Evolutionary conservation across 2,888 invertebrate genomes (phyloP).

Genomic region (Drosophila birchii): DNA sequence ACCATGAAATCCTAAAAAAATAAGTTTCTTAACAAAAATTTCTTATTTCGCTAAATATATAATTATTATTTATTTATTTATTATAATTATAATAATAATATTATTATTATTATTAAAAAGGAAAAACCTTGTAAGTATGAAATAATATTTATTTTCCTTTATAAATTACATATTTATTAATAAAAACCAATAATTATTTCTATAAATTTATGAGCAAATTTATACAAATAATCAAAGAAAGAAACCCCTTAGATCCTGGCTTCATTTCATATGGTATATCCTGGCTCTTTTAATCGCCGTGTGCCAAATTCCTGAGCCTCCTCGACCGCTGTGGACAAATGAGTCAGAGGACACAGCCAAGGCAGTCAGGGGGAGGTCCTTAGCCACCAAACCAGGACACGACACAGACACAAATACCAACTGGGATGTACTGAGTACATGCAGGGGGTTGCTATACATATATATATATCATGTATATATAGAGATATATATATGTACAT

Average conservation of each 20-base stretch:
- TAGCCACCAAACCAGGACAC: conserved; percentile 32
- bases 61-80: too few species aligned
- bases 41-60: too few species aligned
- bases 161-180: too few species aligned
- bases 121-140: background rate
- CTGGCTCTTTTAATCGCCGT: background rate
- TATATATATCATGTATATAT: background rate
- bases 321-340: conserved; percentile 8
- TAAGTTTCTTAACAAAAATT: too few species aligned
- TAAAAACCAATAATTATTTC: background rate
- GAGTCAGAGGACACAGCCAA: conserved; percentile 19
- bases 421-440: conserved; percentile 2
- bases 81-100: too few species aligned
- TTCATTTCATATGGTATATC: background rate
- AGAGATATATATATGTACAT: background rate
- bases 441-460: conserved; percentile 18
- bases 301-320: conserved; percentile 17
- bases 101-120: too few species aligned
- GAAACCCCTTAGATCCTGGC: background rate
- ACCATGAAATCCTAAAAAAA: background rate
- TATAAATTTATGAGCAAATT: background rate
- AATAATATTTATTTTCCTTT: background rate
- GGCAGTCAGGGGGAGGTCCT: conserved; percentile 30
- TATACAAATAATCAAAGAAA: background rate
- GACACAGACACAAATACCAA: conserved; percentile 15